Base-by-base conservation (phyloP, 1,140 invertebrate species). In the Eueides isabella region DNA sequence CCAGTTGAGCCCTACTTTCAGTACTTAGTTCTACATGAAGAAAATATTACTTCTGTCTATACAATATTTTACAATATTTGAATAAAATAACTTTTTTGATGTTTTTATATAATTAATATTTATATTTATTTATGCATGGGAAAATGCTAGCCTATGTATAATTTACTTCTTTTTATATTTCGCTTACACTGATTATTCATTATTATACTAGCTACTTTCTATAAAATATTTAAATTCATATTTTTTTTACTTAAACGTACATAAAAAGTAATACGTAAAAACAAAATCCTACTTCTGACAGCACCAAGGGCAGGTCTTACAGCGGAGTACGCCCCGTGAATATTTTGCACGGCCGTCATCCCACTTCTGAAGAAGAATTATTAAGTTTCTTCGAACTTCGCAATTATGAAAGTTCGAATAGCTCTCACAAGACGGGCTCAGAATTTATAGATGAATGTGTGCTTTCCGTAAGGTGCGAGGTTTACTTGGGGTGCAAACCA, bases 321-420 rank as follows among this genome's bases (percentile, higher is more conserved):
- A 77, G 65, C 72, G 76, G 61, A 86, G 81, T 88, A 92, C 89
- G 86, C 89, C 79, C 86, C 72, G 85, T 92, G 91, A 91, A 92
- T 92, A 93, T 90, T 93, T 89, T 84, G 78, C 80, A 83, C 85
- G 89, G 82, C 87, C 85, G 87, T 88, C 91, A 92, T 92, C 86
- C 85, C 76, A 91, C 89, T 93, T 93, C 85, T 85, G 88, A 93
- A 91, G 90, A 93, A 92, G 91, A 93, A 93, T 93, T 93, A 93
- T 93, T 93, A 93, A 93, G 89, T 93, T 93, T 88, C 85, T 72
- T 78, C 88, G 85, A 92, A 93, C 90, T 93, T 91, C 86, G 88
- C 90, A 93, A 93, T 93, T 93, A 93, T 92, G 90, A 92, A 91
- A 93, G 90, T 93, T 93, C 86, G 86, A 91, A 93, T 93, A 91